Conservation (phyloP, 64 coral and sea anemone genomes). For the Actinia equina region DNA sequence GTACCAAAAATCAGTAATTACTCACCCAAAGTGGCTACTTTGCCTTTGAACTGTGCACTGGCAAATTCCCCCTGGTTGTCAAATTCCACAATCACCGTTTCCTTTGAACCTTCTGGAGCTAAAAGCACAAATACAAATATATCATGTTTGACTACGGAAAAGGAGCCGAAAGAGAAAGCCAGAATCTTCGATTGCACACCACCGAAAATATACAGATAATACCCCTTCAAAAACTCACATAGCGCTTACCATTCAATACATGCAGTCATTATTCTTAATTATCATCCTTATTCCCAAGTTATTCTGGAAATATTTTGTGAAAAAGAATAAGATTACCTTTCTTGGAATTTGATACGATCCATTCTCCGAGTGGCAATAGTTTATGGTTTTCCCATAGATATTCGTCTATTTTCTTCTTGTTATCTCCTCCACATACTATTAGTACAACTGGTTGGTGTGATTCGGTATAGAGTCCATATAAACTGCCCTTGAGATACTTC, state of each 20-base stretch:
- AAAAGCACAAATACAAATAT: neutral
- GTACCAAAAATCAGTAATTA: neutral
- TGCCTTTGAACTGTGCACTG: neutral
- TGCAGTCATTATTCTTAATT: neutral
- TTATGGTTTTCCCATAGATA: neutral
- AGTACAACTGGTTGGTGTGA: slow-evolving; percentile 64
- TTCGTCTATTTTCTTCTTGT: neutral
- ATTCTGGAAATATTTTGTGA: neutral
- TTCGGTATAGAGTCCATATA: slow-evolving; percentile 72
- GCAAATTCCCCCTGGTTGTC: neutral
- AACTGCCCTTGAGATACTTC: slow-evolving; percentile 15
- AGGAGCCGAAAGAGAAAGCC: neutral
- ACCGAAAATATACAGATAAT: neutral
- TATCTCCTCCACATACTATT: slow-evolving; percentile 1
- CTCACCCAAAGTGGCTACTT: neutral
- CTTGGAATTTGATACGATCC: neutral
- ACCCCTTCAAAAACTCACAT: neutral
- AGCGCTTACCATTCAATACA: too few species aligned
- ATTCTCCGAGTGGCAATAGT: neutral
- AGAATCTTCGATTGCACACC: neutral
- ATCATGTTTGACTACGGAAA: neutral
- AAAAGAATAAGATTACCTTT: neutral
- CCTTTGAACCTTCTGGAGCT: neutral
- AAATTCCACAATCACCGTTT: neutral
- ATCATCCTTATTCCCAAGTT: neutral